Conservation (phyloP, 2,113 vertebrate genomes). For the Galeopterus variegatus region DNA sequence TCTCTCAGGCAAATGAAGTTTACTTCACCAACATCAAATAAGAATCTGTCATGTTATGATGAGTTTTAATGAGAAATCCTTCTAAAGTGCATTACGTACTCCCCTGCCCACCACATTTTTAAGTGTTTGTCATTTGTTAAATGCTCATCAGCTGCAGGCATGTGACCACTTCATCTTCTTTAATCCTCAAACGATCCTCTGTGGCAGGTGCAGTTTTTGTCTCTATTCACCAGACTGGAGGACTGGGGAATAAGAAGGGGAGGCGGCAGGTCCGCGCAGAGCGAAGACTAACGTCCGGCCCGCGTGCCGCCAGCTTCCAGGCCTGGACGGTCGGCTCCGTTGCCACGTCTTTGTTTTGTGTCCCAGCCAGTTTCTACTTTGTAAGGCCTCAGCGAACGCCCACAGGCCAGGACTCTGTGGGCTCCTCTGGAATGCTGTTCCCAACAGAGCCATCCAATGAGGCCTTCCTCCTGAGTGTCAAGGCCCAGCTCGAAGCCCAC, state of each 20-base stretch:
- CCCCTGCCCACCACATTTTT: neutral
- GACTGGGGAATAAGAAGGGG: no score
- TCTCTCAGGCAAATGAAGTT: neutral
- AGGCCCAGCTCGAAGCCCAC: neutral
- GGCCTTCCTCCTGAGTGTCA: neutral
- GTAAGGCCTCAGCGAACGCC: neutral
- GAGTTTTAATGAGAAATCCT: neutral
- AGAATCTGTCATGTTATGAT: neutral
- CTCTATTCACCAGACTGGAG: neutral
- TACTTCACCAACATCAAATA: neutral
- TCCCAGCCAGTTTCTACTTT: neutral
- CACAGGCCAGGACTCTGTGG: neutral
- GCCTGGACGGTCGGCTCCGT: neutral
- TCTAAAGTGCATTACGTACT: neutral
- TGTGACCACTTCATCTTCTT: neutral
- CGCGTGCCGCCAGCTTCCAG: neutral
- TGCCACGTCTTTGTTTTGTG: neutral
- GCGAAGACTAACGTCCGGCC: neutral
- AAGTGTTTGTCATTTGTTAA: neutral
- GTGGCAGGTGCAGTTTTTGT: neutral
- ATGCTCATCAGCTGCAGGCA: neutral
- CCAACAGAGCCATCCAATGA: neutral
- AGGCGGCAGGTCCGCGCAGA: fast-evolving
- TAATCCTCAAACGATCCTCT: neutral
- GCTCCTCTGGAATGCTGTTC: neutral